Evolutionary conservation across 2,113 vertebrate genomes (phyloP).

Genomic region (Alethe castanea): DNA sequence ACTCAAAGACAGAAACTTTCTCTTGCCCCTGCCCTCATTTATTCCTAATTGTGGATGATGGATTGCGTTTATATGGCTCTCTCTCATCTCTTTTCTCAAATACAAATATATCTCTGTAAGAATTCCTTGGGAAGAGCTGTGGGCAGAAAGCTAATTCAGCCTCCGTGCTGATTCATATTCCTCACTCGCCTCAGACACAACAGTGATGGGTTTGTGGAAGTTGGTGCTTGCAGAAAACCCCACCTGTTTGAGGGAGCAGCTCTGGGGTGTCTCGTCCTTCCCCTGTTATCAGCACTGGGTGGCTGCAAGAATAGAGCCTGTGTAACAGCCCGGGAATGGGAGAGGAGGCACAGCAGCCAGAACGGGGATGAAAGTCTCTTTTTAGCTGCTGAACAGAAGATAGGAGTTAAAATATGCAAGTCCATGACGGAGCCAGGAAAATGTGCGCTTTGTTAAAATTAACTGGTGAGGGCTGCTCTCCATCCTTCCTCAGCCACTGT

Average conservation of each 20-base stretch:
- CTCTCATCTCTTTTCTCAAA: background rate
- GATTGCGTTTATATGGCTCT: background rate
- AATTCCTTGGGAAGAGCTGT: background rate
- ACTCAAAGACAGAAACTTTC: background rate
- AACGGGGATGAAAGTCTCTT: slow-evolving; percentile 66
- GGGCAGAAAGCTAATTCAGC: slow-evolving; percentile 44
- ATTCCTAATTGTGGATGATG: slow-evolving; percentile 11
- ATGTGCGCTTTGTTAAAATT: slow-evolving; percentile 39
- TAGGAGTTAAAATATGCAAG: slow-evolving; percentile 64
- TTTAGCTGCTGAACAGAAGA: slow-evolving; percentile 64
- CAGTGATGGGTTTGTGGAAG: background rate
- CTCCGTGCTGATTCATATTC: background rate
- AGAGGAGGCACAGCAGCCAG: slow-evolving; percentile 26
- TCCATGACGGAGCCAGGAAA: slow-evolving; percentile 13
- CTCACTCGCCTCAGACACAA: background rate
- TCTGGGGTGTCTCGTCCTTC: background rate
- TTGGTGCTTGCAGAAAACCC: background rate
- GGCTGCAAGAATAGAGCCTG: slow-evolving; percentile 47
- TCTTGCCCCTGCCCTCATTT: background rate
- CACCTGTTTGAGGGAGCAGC: background rate
- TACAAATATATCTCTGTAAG: slow-evolving; percentile 22
- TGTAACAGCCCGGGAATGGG: slow-evolving; percentile 44
- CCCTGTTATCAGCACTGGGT: background rate
- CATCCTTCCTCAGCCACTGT: background rate
- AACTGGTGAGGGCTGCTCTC: slow-evolving; percentile 28